phyloP scores from a whole-genome alignment of 2,888 invertebrate genomes.

The Amiota mariae region DNA sequence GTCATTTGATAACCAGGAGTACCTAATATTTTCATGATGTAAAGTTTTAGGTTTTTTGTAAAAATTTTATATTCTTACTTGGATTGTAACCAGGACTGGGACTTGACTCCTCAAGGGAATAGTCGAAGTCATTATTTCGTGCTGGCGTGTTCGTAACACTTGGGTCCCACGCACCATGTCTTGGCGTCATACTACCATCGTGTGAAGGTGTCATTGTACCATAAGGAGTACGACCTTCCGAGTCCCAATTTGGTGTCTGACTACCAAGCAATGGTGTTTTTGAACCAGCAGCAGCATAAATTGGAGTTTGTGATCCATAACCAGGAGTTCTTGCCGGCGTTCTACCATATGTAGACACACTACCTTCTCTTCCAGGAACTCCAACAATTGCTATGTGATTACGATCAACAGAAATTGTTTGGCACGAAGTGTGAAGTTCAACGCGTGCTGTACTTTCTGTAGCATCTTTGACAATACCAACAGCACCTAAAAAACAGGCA shows the following conservation, averaged over 20 bases:
- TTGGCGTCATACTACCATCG: constrained; percentile 94
- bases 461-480: constrained; percentile 98
- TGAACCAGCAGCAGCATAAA: constrained; percentile 83
- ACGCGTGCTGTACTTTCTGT: constrained; percentile 96
- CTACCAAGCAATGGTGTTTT: constrained; percentile 94
- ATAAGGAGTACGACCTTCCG: constrained; percentile 89
- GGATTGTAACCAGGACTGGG: constrained; percentile 84
- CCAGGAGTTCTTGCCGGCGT: constrained; percentile 78
- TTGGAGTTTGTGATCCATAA: constrained; percentile 87
- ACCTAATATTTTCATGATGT: constrained; percentile 57
- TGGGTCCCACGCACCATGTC: constrained; percentile 95
- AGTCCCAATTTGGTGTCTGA: constrained; percentile 92
- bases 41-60: constrained; percentile 36
- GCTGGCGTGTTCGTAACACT: constrained; percentile 91
- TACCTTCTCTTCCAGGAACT: constrained; percentile 79
- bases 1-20: constrained; percentile 82
- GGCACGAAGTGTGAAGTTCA: constrained; percentile 96
- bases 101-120: constrained; percentile 82
- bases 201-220: constrained; percentile 92
- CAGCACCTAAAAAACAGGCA: constrained; percentile 75
- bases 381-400: constrained; percentile 89
- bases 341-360: constrained; percentile 81
- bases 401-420: constrained; percentile 96
- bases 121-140: constrained; percentile 84
- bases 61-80: constrained; percentile 69